Percentiles rank a stretch among this genome's conserved stretches.
phyloP scores from a whole-genome alignment of 1,140 invertebrate genomes.

The Sycophaga agraensis region DNA sequence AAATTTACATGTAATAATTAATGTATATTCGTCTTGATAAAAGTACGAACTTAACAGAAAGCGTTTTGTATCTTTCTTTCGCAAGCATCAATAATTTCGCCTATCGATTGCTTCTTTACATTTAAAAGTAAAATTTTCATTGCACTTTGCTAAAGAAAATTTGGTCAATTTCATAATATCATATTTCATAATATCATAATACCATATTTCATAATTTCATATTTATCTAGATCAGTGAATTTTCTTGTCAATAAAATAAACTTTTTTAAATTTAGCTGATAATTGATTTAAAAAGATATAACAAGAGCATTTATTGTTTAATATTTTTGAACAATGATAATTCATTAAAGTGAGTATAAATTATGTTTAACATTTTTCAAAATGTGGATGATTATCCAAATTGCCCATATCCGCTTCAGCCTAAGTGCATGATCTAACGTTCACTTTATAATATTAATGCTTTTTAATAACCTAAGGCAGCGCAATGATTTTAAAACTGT shows the following conservation, averaged over 20 bases:
- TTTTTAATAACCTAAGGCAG: constrained; percentile 3
- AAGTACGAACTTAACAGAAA: constrained; percentile 28
- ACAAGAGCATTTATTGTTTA: too few species aligned
- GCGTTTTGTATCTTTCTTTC: constrained; percentile 27
- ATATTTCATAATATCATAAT: not conserved
- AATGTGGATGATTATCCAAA: not conserved
- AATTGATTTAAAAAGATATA: too few species aligned
- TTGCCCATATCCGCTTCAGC: not conserved
- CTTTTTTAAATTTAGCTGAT: too few species aligned
- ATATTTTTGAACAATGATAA: too few species aligned
- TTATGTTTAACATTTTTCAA: too few species aligned
- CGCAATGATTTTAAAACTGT: too few species aligned
- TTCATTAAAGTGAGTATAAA: too few species aligned
- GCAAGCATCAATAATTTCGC: constrained; percentile 1
- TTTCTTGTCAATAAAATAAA: too few species aligned
- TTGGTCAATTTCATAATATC: not conserved
- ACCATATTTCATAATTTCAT: not conserved
- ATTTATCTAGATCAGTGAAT: too few species aligned
- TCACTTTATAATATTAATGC: not conserved
- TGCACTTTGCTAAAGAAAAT: not conserved
- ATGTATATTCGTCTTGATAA: not conserved
- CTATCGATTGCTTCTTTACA: constrained; percentile 1
- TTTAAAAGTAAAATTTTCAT: not conserved
- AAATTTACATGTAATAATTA: constrained; percentile 7
- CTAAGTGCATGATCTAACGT: not conserved